Percentiles rank a stretch among this genome's conserved stretches.
Evolutionary conservation across 2,888 invertebrate genomes (phyloP).

Genomic region (Galerucella calmariensis): DNA sequence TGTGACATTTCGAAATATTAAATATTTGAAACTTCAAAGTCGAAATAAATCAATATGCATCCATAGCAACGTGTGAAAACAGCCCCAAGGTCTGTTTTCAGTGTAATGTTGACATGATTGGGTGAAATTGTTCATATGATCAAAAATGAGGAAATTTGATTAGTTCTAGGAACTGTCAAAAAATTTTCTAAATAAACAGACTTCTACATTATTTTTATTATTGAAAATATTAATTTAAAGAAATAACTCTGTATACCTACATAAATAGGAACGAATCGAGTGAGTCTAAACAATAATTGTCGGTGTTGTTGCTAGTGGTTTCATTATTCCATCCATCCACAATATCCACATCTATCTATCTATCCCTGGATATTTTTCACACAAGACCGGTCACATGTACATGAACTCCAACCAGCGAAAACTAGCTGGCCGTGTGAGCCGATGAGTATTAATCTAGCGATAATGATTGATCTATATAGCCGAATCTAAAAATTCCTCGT

Average conservation of each 20-base stretch:
- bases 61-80: too few relatives aligned
- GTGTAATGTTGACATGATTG: too few relatives aligned
- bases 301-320: conserved; percentile 9
- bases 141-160: too few relatives aligned
- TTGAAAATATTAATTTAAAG: background rate
- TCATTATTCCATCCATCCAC: conserved; percentile 22
- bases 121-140: too few relatives aligned
- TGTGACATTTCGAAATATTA: too few relatives aligned
- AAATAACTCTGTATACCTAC: background rate
- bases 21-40: too few relatives aligned
- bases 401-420: conserved; percentile 25
- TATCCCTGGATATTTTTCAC: conserved; percentile 29
- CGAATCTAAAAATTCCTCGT: conserved; percentile 11
- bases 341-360: background rate
- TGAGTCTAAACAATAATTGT: conserved; percentile 21
- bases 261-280: background rate
- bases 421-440: conserved; percentile 28
- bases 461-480: conserved; percentile 29
- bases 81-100: too few relatives aligned
- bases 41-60: too few relatives aligned
- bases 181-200: too few relatives aligned
- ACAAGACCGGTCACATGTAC: conserved; percentile 40
- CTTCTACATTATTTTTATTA: too few relatives aligned
- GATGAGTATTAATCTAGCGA: conserved; percentile 26
- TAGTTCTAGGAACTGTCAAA: too few relatives aligned